Conservation (phyloP, 2,797 vertebrate genomes). For the Semaprochilodus insignis region DNA sequence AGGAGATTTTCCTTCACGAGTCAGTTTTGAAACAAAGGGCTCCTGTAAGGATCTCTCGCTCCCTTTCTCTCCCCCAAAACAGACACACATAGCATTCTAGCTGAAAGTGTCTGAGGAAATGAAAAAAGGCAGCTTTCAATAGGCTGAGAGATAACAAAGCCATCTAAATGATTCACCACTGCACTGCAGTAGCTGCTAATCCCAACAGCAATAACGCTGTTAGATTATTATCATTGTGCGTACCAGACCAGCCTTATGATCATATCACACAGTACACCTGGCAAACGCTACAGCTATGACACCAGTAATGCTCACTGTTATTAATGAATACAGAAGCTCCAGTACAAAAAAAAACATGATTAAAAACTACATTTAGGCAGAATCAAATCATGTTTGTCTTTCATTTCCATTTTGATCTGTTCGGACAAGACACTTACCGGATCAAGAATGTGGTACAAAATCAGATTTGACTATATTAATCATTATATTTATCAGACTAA, state of each 20-base stretch:
- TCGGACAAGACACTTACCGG: background rate
- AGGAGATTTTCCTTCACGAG: conserved; percentile 49
- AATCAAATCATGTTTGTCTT: background rate
- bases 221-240: background rate
- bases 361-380: background rate
- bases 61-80: background rate
- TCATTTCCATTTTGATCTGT: background rate
- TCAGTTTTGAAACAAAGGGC: conserved; percentile 45
- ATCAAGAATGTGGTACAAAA: background rate
- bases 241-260: background rate
- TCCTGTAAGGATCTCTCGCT: background rate
- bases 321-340: background rate
- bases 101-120: conserved; percentile 1
- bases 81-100: background rate
- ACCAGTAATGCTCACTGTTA: background rate
- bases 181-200: conserved; percentile 1
- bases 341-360: background rate
- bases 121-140: conserved; percentile 12
- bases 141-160: conserved; percentile 4
- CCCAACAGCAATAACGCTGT: background rate
- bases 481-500: background rate
- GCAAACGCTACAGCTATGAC: background rate
- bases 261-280: background rate
- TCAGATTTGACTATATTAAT: background rate
- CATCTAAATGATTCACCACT: background rate